A percentile compares a stretch with the other conserved stretches of the same genome.
phyloP scores from a whole-genome alignment of 1,140 invertebrate genomes.

The Hylaeus anthracinus region DNA sequence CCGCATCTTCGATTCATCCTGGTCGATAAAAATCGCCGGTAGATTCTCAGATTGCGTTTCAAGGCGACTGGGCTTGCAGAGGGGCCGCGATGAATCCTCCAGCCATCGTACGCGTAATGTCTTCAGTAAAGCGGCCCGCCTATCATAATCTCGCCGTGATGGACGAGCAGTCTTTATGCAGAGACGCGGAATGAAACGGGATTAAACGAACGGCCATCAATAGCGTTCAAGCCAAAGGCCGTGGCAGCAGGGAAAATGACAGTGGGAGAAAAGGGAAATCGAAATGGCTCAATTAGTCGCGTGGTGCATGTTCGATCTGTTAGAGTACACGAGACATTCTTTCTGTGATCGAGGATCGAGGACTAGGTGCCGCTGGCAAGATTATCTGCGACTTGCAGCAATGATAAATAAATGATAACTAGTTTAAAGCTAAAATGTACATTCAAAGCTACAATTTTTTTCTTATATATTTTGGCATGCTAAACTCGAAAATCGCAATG shows the following conservation, averaged over 20 bases:
- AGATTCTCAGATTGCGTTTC: conserved; percentile 40
- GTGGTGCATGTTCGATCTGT: conserved; percentile 39
- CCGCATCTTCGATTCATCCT: conserved; percentile 33
- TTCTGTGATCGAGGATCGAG: not conserved
- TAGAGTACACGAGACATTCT: conserved; percentile 37
- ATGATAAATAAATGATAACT: conserved; percentile 39
- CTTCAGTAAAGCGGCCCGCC: conserved; percentile 72
- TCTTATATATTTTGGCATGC: too few relatives aligned
- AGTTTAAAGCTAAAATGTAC: too few relatives aligned
- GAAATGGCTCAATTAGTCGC: conserved; percentile 55
- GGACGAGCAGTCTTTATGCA: conserved; percentile 75
- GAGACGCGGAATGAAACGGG: conserved; percentile 68
- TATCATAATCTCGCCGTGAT: conserved; percentile 78
- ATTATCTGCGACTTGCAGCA: conserved; percentile 24
- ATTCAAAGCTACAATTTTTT: too few relatives aligned
- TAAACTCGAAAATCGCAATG: too few relatives aligned
- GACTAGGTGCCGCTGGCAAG: conserved; percentile 38
- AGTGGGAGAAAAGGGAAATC: not conserved
- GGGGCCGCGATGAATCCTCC: conserved; percentile 64
- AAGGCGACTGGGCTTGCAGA: conserved; percentile 25
- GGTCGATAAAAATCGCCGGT: not conserved
- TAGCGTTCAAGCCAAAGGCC: conserved; percentile 46
- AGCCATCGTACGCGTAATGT: conserved; percentile 74
- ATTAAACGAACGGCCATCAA: conserved; percentile 73
- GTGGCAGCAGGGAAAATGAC: not conserved